A percentile compares a stretch with the other conserved stretches of the same genome.
These are phyloP conservation scores for Eremobia ochroleuca DNA, from an alignment of 2,888 invertebrate genomes.

Conservation along the genomic window DNA sequence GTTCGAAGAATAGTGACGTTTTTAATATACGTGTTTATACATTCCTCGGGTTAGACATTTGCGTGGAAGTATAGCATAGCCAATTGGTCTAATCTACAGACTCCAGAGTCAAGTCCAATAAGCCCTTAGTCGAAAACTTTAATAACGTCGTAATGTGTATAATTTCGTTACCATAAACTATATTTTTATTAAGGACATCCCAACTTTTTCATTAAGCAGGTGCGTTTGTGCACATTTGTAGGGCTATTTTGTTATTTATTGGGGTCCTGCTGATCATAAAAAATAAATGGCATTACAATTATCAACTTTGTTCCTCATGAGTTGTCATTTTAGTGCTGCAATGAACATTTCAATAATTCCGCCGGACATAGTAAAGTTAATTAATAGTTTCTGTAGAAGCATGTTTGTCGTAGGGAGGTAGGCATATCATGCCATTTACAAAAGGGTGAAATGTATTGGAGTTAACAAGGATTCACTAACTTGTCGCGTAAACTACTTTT, in stretches of 20 bases:
- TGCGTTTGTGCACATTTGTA: slow-evolving; percentile 80
- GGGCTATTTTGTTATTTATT: slow-evolving; percentile 79
- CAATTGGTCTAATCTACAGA: background rate
- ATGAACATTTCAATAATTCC: slow-evolving; percentile 78
- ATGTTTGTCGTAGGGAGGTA: slow-evolving; percentile 27
- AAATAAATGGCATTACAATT: slow-evolving; percentile 86
- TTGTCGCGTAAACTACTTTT: slow-evolving; percentile 14
- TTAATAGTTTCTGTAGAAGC: slow-evolving; percentile 68
- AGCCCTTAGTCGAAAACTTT: slow-evolving; percentile 53
- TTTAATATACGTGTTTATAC: background rate
- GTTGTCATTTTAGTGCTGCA: slow-evolving; percentile 76
- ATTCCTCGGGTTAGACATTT: background rate
- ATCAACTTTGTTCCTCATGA: slow-evolving; percentile 78
- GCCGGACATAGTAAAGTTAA: slow-evolving; percentile 68
- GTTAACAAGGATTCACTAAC: slow-evolving; percentile 30
- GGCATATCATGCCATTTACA: slow-evolving; percentile 25
- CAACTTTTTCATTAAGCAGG: slow-evolving; percentile 85
- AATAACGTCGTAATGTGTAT: slow-evolving; percentile 70
- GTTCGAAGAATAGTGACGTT: background rate
- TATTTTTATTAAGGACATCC: slow-evolving; percentile 79
- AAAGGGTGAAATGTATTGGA: slow-evolving; percentile 34
- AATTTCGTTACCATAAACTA: slow-evolving; percentile 70
- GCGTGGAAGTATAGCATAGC: background rate
- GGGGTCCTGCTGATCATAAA: slow-evolving; percentile 77
- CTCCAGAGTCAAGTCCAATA: slow-evolving; percentile 13